Evolutionary conservation across 2,113 vertebrate species (phyloP).

Genomic region (Brachypteracias leptosomus): DNA sequence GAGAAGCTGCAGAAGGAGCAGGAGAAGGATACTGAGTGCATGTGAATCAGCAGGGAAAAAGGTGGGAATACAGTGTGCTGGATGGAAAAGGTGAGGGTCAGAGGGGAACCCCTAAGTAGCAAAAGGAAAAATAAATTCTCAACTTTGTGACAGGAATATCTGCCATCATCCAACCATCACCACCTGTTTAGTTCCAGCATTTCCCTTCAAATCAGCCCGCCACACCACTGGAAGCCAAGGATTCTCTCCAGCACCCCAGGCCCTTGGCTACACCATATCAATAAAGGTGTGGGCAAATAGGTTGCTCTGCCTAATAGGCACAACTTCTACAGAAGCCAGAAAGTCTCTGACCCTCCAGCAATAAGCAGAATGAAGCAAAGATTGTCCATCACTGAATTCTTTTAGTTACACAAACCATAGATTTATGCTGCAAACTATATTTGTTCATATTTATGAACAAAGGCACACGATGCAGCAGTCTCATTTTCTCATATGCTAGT

Average conservation of each 20-base stretch:
- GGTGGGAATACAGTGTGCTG: background rate
- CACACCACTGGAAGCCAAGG: background rate
- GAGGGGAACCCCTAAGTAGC: background rate
- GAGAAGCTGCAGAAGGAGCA: background rate
- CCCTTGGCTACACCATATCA: background rate
- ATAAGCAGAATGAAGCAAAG: background rate
- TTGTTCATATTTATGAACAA: background rate
- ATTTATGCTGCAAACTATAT: background rate
- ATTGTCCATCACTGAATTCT: background rate
- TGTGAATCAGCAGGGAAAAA: background rate
- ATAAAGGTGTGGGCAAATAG: accelerated
- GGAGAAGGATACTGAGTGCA: background rate
- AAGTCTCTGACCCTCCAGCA: background rate
- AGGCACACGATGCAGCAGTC: accelerated
- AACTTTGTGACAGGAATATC: background rate
- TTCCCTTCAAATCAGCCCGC: background rate
- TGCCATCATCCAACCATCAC: background rate
- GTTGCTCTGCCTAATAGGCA: background rate
- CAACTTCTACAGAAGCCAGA: background rate
- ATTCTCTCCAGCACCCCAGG: background rate
- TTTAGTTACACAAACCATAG: background rate
- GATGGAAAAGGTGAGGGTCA: background rate
- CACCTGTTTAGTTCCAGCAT: background rate
- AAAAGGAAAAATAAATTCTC: background rate
- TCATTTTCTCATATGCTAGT: background rate